These are phyloP conservation scores for Tetranychus urticae DNA, from an alignment of 1,140 invertebrate species.

Conservation along the genomic window DNA sequence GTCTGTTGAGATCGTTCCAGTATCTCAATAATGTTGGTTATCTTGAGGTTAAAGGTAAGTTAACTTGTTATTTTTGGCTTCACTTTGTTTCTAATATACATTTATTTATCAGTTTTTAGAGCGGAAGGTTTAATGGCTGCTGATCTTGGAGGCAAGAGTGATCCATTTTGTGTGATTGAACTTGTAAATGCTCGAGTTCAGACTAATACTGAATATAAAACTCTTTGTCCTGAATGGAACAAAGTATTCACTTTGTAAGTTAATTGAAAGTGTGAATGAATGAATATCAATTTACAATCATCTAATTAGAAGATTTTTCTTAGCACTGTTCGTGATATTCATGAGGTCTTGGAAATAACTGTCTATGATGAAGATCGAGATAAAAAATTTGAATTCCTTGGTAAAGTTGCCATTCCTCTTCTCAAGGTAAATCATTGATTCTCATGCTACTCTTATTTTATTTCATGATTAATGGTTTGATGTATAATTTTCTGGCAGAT, in stretches of 20 bases:
- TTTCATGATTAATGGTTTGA: neutral
- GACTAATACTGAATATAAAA: slow-evolving; percentile 97
- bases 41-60: slow-evolving; percentile 23
- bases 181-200: slow-evolving; percentile 78
- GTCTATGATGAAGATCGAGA: slow-evolving; percentile 95
- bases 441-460: neutral
- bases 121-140: slow-evolving; percentile 69
- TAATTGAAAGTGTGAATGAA: neutral
- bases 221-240: slow-evolving; percentile 83
- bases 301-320: slow-evolving; percentile 12
- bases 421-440: slow-evolving; percentile 20
- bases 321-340: slow-evolving; percentile 90
- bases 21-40: slow-evolving; percentile 22
- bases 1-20: slow-evolving; percentile 19
- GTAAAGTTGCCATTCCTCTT: slow-evolving; percentile 72
- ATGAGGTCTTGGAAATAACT: slow-evolving; percentile 82
- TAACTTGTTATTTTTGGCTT: neutral
- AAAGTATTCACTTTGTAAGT: slow-evolving; percentile 95
- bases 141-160: slow-evolving; percentile 59
- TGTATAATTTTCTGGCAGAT: slow-evolving; percentile 31
- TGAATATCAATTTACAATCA: neutral
- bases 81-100: slow-evolving; percentile 3
- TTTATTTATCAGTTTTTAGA: slow-evolving; percentile 34
- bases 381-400: slow-evolving; percentile 91
- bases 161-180: slow-evolving; percentile 93